Conservation (phyloP, 2,797 vertebrate genomes). For the Crypturellus tataupa region DNA sequence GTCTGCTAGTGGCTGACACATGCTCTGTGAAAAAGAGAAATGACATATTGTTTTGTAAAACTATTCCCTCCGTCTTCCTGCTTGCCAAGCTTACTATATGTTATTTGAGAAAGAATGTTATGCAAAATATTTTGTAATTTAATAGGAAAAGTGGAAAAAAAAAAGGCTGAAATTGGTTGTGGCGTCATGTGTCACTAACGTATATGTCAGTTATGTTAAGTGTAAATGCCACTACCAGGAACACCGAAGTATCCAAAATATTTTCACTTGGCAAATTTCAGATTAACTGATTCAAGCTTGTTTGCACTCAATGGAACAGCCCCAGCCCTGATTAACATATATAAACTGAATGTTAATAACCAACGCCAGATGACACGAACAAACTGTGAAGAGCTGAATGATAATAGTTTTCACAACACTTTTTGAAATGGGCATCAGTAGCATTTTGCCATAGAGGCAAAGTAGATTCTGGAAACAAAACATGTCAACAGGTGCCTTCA, state of each 20-base stretch:
- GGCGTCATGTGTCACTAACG: background rate
- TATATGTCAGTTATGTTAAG: background rate
- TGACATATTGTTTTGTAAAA: slow-evolving; percentile 39
- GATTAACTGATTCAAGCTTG: background rate
- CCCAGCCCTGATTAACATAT: background rate
- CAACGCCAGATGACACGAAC: slow-evolving; percentile 19
- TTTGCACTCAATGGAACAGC: background rate
- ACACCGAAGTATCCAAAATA: background rate
- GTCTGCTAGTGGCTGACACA: slow-evolving; percentile 42
- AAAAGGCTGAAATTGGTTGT: background rate
- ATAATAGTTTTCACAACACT: background rate
- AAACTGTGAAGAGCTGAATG: background rate
- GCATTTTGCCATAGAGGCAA: background rate
- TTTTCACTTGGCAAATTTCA: slow-evolving; percentile 12
- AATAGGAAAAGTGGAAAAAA: background rate
- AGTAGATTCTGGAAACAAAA: background rate
- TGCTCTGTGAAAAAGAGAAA: slow-evolving; percentile 49
- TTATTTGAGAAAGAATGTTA: background rate
- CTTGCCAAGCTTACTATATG: slow-evolving; percentile 27
- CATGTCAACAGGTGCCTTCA: background rate
- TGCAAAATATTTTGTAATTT: slow-evolving; percentile 14
- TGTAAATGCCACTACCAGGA: background rate
- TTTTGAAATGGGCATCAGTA: background rate
- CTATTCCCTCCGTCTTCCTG: slow-evolving; percentile 8
- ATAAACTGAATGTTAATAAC: background rate